Evolutionary conservation across 35 echinoderm and acorn worm genomes (phyloP), one percentile per base, ranked within the genome.

Genomic region (Hemicentrotus pulcherrimus): DNA sequence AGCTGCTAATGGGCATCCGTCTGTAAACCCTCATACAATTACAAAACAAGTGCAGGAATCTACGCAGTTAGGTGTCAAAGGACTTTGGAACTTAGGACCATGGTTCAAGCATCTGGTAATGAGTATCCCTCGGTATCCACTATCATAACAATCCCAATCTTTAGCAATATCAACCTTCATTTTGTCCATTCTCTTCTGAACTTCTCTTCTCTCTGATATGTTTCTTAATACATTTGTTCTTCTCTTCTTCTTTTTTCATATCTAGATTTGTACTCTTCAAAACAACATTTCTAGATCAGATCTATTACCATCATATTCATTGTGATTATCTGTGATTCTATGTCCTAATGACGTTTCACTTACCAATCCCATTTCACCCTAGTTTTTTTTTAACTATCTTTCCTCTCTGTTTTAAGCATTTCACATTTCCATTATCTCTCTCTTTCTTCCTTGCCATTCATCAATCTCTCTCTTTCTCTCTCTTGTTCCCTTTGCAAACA

Each of bases 1-100:
- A 50, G 91, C 91, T 50, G 30, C 24, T 47, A 93, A 93, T 78
- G 65, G 65, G 65, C 91, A 93, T 93, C 88, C 88, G 88, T 90
- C 32, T 33, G 46, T 90, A 90, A 90, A 90, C 88, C 70, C 65
- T 78, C 65, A 22, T 70, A 11, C 19, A 55, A 55, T 41, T 55
- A 55, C 50, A n/a, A 70, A 70, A 70, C 65, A 78, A 78, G 65
- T 78, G 65, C 65, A 55, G 50, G 11, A 55, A 55, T 55, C 50
- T 55, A 55, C 1, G 50, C 50, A 78, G 65, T 78, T 18, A 78
- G 65, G 65, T 78, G 22, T n/a, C 18, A 24, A 78, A 5, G 65
- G 65, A 78, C 65, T 78, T 78, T 78, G 65, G 65, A 78, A 78
- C 65, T 78, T n/a, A n/a, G 65, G 65, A 28, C 65, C 65, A 78